phyloP scores from a whole-genome alignment of 1,140 invertebrate species.

The Manduca sexta region DNA sequence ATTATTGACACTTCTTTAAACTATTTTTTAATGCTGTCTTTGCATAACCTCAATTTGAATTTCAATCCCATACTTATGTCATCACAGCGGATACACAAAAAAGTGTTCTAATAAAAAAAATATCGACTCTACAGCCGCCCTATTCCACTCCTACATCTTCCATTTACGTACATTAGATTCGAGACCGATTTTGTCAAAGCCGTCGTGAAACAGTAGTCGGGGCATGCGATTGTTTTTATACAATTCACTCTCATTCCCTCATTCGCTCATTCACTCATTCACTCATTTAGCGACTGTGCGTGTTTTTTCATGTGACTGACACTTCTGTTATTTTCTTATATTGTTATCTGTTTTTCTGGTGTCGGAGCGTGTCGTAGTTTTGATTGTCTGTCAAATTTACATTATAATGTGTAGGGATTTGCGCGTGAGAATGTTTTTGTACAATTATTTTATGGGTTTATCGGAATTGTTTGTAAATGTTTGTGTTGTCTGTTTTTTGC shows the following conservation, averaged over 20 bases:
- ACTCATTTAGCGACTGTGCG: slow-evolving; percentile 39
- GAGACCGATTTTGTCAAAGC: slow-evolving; percentile 66
- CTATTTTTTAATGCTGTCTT: too few relatives aligned
- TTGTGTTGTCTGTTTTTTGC: neutral
- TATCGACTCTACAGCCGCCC: slow-evolving; percentile 28
- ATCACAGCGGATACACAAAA: too few relatives aligned
- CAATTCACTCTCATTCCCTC: slow-evolving; percentile 58
- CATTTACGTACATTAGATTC: slow-evolving; percentile 64
- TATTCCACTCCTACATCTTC: slow-evolving; percentile 40
- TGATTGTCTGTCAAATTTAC: slow-evolving; percentile 68
- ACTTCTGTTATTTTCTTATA: slow-evolving; percentile 43
- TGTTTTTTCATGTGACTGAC: slow-evolving; percentile 62
- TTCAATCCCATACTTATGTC: too few relatives aligned
- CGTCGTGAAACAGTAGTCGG: slow-evolving; percentile 55
- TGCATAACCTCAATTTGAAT: too few relatives aligned
- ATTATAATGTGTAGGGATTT: slow-evolving; percentile 41
- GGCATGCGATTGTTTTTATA: slow-evolving; percentile 64
- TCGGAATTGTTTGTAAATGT: too few relatives aligned
- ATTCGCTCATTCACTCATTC: slow-evolving; percentile 36
- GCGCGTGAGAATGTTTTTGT: slow-evolving; percentile 46
- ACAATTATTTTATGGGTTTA: slow-evolving; percentile 7
- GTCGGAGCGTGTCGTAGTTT: slow-evolving; percentile 54
- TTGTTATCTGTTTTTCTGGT: slow-evolving; percentile 47
- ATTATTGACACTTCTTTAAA: too few relatives aligned
- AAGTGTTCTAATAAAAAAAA: neutral